Base-by-base conservation (phyloP, 2,113 vertebrate genomes). In the Corythoichthys intestinalis region DNA sequence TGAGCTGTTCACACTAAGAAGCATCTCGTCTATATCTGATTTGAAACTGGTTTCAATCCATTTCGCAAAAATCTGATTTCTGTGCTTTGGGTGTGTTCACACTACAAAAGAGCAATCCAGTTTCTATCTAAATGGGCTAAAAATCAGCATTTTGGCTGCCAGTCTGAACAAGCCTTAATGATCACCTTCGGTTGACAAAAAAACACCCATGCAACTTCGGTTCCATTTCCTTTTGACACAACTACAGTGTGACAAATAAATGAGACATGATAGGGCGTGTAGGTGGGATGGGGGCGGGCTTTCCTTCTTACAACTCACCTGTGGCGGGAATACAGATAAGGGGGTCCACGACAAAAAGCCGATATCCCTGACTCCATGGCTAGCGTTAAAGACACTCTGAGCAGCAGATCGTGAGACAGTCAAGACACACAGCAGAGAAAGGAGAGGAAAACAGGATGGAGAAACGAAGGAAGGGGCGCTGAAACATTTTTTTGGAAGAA, bases 361-460 rank as follows among this genome's bases (percentile, higher is more conserved):
- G 94, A 96, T 93, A 91, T 96, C 94, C 91, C 96, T 97, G 94
- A 96, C 91, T 96, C 94, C 94, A 94, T 95, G 93, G 94, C 95
- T 97, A 97, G 94, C 92, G 91, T 96, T 97, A 97, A 96, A 96
- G 94, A 96, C 93, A 96, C 91, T 96, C 94, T 97, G 93, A 95
- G 93, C 92, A 90, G 94, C 91, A 97, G 91, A 96, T 94, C 90
- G 94, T 93, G 89, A 94, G 91, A 96, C 87, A 94, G 92, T 96
- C 88, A 97, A 81, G 93, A 92, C 94, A 92, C 94, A 95, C 87
- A 93, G 92, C 86, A 90, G 69, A 82, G 69, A 80, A 73, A 80
- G 70, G 79, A 62, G 60, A 44, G 39, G 46, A 47, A 63, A 8
- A 81, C 50, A 64, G 65, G 54, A 74, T 72, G 77, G 8, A 15